Evolutionary conservation across 2,888 invertebrate species (phyloP), one percentile per base, ranked within the genome.

Genomic region (Epinotia bilunana): DNA sequence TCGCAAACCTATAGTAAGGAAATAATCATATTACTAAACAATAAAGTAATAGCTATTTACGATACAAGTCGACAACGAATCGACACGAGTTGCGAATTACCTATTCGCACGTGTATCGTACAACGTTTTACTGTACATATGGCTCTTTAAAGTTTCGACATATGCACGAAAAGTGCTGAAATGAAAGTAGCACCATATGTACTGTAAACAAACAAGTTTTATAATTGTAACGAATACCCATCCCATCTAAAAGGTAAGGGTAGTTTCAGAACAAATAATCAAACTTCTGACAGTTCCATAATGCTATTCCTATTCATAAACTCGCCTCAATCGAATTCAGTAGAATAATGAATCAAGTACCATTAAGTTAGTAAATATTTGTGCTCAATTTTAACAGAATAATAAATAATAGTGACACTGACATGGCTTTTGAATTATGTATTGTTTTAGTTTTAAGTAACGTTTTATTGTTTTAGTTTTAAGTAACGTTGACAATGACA

Each of bases 251-350:
- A 63, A 33, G 33, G 39, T n/a, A 43, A 60, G 53, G 60, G 64
- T n/a, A 69, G 20, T 62, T 73, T 57, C 62, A 43, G 6, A 69
- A 69, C 63, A 74, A 74, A 74, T 60, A 65, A 65, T 12, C 20
- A 33, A 73, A 74, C 63, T 74, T 73, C 23, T 70, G 74, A 43
- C 60, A 70, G 74, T 70, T 60, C 53, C 64, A n/a, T 28, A 64
- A 64, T 70, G 49, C 20, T 63, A 49, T 61, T 68, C 55, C 74
- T 46, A 60, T 70, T 70, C 43, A 13, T 28, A 13, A 62, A 64
- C 60, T 69, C 55, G 20, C 18, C 23, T n/a, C 43, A 16, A 11
- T n/a, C 11, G 0, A n/a, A 46, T 1, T 12, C 5, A 16, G n/a
- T 43, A 23, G 23, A 46, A 46, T 11, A 23, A 46, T n/a, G 46